Conservation (phyloP, 1,140 invertebrate species). For the Neodiprion fabricii region DNA sequence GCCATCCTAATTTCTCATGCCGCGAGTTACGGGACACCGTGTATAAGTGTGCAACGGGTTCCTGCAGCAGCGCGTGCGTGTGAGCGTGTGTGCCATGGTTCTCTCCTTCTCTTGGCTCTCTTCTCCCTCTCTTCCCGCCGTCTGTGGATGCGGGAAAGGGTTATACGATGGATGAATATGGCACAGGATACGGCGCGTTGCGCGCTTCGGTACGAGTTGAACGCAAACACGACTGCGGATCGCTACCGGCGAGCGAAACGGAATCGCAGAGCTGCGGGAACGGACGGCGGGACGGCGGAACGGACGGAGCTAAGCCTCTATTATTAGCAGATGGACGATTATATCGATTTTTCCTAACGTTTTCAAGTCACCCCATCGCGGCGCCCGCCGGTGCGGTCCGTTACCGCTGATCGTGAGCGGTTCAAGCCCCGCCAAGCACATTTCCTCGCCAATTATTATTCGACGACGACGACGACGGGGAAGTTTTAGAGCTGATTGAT, state of each 20-base stretch:
- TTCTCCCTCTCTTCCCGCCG: background rate
- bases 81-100: too few relatives aligned
- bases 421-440: conserved; percentile 55
- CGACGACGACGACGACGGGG: conserved; percentile 37
- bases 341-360: conserved; percentile 52
- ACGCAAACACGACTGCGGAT: background rate
- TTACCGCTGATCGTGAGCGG: conserved; percentile 37
- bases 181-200: conserved; percentile 37
- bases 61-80: too few relatives aligned
- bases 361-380: conserved; percentile 28
- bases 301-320: conserved; percentile 49
- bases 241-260: background rate
- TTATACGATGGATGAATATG: conserved; percentile 19
- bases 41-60: too few relatives aligned
- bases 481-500: conserved; percentile 55
- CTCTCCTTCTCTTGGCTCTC: too few relatives aligned
- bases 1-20: too few relatives aligned
- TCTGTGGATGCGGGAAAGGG: background rate
- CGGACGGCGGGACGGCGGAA: conserved; percentile 26
- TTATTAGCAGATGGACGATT: conserved; percentile 61
- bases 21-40: too few relatives aligned
- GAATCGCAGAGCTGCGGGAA: background rate
- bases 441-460: conserved; percentile 58
- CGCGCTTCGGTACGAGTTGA: conserved; percentile 14
- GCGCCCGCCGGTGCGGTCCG: conserved; percentile 33